Percentiles rank a stretch among this genome's conserved stretches.
Evolutionary conservation across 2,888 invertebrate species (phyloP).

Genomic region (Cephus spinipes): DNA sequence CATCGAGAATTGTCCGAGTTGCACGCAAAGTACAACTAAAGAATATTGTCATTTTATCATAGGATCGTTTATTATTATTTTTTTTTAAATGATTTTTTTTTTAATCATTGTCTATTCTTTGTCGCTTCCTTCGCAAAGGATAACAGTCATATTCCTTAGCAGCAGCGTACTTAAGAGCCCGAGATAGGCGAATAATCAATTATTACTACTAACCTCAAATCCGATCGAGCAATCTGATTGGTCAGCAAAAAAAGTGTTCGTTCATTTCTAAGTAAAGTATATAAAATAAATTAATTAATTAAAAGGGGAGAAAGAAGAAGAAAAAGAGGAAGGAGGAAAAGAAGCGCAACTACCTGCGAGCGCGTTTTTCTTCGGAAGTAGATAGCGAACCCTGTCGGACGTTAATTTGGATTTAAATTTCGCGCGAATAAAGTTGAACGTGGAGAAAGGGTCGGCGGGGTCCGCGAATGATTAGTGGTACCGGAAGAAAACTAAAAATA

Average conservation of each 20-base stretch:
- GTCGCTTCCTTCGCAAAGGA: neutral
- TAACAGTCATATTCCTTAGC: neutral
- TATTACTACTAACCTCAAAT: constrained; percentile 33
- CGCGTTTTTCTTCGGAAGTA: neutral
- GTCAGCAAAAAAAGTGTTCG: constrained; percentile 42
- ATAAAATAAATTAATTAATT: constrained; percentile 19
- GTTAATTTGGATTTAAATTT: constrained; percentile 31
- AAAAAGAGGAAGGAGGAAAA: constrained; percentile 18
- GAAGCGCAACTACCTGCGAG: neutral
- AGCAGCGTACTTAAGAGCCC: neutral
- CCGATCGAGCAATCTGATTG: constrained; percentile 34
- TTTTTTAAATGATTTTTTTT: neutral
- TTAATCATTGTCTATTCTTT: neutral
- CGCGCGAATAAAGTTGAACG: constrained; percentile 34
- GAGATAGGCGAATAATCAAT: neutral
- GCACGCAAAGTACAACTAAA: neutral
- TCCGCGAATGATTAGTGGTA: neutral
- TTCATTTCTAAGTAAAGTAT: constrained; percentile 42
- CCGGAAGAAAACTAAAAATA: neutral
- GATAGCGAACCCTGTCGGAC: constrained; percentile 12
- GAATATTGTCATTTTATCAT: neutral
- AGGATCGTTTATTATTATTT: neutral
- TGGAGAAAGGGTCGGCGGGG: constrained; percentile 19
- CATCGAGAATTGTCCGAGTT: neutral
- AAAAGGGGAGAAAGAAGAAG: constrained; percentile 13